Evolutionary conservation across 37 sponge, comb jelly and placozoan species (phyloP).

Genomic region (Tethya wilhelma): DNA sequence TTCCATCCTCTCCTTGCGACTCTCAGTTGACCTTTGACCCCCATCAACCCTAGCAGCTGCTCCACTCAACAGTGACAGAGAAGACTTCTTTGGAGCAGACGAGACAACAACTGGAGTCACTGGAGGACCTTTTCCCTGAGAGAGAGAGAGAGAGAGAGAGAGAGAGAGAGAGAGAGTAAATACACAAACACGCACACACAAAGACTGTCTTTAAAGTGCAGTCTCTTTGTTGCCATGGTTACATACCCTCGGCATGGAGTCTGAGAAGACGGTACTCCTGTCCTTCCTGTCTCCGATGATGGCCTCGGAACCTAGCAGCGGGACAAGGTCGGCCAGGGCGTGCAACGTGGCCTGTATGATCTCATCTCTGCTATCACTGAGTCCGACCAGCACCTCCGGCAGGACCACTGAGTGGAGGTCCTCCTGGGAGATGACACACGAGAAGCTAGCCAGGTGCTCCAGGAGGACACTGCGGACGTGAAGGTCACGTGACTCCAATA

Average conservation of each 20-base stretch:
- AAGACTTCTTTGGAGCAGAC: too few species aligned
- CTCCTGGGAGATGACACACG: constrained; percentile 29
- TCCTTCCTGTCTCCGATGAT: constrained; percentile 75
- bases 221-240: not conserved
- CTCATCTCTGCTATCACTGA: constrained; percentile 53
- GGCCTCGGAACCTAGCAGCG: constrained; percentile 56
- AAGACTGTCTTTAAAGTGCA: too few species aligned
- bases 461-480: constrained; percentile 61
- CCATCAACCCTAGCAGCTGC: too few species aligned
- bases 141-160: not conserved
- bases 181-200: too few species aligned
- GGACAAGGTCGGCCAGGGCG: constrained; percentile 67
- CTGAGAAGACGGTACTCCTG: constrained; percentile 46
- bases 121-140: too few species aligned
- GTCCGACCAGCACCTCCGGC: constrained; percentile 73
- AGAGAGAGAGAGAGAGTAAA: not conserved
- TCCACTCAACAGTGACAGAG: too few species aligned
- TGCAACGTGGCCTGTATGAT: constrained; percentile 67
- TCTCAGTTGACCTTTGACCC: not conserved
- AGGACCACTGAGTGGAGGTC: constrained; percentile 36
- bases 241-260: constrained; percentile 46
- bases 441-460: constrained; percentile 33
- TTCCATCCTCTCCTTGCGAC: not conserved
- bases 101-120: too few species aligned
- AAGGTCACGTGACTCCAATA: constrained; percentile 44